Conservation (phyloP, 2,888 invertebrate species). For the Drosophila yooni region DNA sequence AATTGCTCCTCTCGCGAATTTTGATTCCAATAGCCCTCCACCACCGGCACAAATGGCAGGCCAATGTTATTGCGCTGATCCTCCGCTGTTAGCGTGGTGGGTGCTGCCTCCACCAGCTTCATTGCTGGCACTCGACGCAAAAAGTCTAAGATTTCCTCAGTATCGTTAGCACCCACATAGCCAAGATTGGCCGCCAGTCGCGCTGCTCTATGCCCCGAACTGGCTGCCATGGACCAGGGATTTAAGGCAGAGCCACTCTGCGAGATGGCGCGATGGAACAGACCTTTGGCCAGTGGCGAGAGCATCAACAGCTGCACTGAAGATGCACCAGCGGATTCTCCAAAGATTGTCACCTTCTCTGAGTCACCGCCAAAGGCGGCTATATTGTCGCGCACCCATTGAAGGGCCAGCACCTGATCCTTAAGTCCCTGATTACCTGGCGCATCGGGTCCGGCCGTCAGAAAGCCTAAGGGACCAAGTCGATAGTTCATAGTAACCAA, state of each 20-base stretch:
- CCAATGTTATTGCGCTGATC: slow-evolving; percentile 87
- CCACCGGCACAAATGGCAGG: slow-evolving; percentile 87
- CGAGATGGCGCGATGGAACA: slow-evolving; percentile 88
- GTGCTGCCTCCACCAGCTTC: slow-evolving; percentile 87
- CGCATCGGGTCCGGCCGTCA: slow-evolving; percentile 88
- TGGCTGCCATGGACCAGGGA: slow-evolving; percentile 87
- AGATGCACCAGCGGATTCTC: slow-evolving; percentile 88
- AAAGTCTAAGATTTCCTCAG: slow-evolving; percentile 87
- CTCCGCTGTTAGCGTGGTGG: slow-evolving; percentile 86
- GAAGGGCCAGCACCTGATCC: slow-evolving; percentile 88
- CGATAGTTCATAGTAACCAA: slow-evolving; percentile 88
- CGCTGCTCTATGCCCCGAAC: slow-evolving; percentile 86
- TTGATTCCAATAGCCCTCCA: slow-evolving; percentile 85
- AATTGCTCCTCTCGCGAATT: slow-evolving; percentile 82
- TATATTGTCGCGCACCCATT: slow-evolving; percentile 88
- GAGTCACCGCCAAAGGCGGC: slow-evolving; percentile 88
- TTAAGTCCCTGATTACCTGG: slow-evolving; percentile 89
- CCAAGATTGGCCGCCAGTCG: slow-evolving; percentile 87
- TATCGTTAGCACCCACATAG: slow-evolving; percentile 86
- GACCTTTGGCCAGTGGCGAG: slow-evolving; percentile 86
- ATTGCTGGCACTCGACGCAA: slow-evolving; percentile 87
- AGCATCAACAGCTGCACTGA: slow-evolving; percentile 87
- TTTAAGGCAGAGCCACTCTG: slow-evolving; percentile 88
- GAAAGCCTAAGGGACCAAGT: slow-evolving; percentile 87
- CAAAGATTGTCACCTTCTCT: slow-evolving; percentile 87